phyloP scores from a whole-genome alignment of 2,797 vertebrate species.

The Sebastes nivosus region DNA sequence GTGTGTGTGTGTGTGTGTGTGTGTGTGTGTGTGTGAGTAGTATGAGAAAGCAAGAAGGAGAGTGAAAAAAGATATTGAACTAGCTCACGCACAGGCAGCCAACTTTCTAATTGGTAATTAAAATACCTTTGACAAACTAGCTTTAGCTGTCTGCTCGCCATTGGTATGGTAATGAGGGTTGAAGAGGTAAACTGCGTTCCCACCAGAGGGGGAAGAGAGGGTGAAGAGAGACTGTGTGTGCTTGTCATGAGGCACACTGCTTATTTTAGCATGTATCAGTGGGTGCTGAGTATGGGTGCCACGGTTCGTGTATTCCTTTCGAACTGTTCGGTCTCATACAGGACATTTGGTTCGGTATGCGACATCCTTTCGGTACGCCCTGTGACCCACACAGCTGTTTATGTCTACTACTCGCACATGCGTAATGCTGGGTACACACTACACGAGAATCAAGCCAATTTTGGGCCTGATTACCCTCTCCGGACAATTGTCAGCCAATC shows the following conservation, averaged over 20 bases:
- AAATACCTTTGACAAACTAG: constrained; percentile 75
- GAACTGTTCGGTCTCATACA: neutral
- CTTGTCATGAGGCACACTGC: constrained; percentile 12
- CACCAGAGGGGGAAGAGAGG: constrained; percentile 40
- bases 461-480: too few relatives aligned
- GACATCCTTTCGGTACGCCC: neutral
- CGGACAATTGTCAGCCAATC: too few relatives aligned
- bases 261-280: constrained; percentile 12
- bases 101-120: constrained; percentile 79
- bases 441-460: neutral
- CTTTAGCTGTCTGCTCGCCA: constrained; percentile 64
- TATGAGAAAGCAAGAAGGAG: constrained; percentile 6
- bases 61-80: constrained; percentile 48
- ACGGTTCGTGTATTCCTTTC: neutral
- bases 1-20: constrained; percentile 25
- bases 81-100: constrained; percentile 54
- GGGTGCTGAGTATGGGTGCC: neutral
- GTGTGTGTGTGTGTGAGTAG: constrained; percentile 21
- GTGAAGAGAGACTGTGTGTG: constrained; percentile 4
- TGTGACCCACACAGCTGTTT: neutral
- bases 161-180: constrained; percentile 76
- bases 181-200: constrained; percentile 71
- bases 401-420: neutral
- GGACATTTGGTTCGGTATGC: neutral
- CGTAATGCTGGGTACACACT: neutral